Evolutionary conservation across 2,888 invertebrate genomes (phyloP).

Genomic region (Caprella mutica): DNA sequence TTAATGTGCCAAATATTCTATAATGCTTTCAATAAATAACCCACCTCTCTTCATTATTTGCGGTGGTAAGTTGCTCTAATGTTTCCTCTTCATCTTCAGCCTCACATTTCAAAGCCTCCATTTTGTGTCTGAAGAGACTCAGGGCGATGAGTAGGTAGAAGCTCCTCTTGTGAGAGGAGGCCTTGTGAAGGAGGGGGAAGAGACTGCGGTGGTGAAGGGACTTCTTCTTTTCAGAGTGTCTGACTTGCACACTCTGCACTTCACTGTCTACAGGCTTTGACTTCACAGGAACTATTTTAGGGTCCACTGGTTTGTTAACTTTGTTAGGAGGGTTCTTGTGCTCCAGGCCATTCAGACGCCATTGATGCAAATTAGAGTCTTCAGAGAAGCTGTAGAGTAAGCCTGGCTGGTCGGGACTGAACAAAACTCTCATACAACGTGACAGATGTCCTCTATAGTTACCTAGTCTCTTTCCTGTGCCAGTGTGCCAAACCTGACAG

Average conservation of each 20-base stretch:
- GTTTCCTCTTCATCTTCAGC: background rate
- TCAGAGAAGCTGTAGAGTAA: constrained; percentile 25
- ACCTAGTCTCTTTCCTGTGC: constrained; percentile 17
- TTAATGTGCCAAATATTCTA: background rate
- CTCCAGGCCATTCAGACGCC: constrained; percentile 17
- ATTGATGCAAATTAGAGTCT: constrained; percentile 25
- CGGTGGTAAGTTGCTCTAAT: background rate
- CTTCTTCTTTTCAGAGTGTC: no score
- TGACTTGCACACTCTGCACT: no score
- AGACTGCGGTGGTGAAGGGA: background rate
- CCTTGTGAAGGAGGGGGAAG: constrained; percentile 1
- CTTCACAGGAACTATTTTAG: no score
- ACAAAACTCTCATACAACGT: constrained; percentile 26
- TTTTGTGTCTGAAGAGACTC: background rate
- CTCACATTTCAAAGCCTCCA: background rate
- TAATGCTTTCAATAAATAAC: background rate
- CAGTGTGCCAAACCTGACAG: constrained; percentile 27
- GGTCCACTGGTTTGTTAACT: no score
- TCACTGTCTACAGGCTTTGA: no score
- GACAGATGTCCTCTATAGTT: constrained; percentile 28
- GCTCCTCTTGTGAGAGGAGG: constrained; percentile 2
- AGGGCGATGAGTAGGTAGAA: background rate
- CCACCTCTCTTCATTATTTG: background rate
- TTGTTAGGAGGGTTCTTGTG: constrained; percentile 15
- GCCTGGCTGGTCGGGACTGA: constrained; percentile 25